phyloP scores from a whole-genome alignment of 92 coral and sea anemone species.

The Umimayanthus chanpuru region DNA sequence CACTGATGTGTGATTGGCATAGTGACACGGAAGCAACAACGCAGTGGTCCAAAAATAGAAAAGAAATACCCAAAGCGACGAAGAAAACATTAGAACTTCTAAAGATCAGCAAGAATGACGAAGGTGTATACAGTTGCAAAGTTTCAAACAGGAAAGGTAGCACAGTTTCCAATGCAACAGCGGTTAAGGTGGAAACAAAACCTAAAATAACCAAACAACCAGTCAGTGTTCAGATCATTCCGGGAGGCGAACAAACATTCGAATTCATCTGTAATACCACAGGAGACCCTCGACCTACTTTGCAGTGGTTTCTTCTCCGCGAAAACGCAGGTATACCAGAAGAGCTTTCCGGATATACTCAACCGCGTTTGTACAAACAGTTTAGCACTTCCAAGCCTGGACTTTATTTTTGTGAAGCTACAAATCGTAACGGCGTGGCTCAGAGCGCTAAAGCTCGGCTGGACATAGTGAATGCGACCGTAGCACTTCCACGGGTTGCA shows the following conservation, averaged over 20 bases:
- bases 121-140: constrained; percentile 56
- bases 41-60: constrained; percentile 52
- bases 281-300: constrained; percentile 52
- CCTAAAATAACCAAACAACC: constrained; percentile 55
- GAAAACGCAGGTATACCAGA: constrained; percentile 15
- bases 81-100: constrained; percentile 23
- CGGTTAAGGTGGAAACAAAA: constrained; percentile 48
- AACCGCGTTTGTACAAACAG: constrained; percentile 4
- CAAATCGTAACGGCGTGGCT: constrained; percentile 36
- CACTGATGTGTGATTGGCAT: constrained; percentile 28
- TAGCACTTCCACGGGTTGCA: constrained; percentile 47
- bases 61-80: constrained; percentile 17
- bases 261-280: constrained; percentile 46
- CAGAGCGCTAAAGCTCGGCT: constrained; percentile 56
- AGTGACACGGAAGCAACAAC: constrained; percentile 35
- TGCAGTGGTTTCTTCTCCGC: constrained; percentile 61
- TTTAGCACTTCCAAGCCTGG: constrained; percentile 35
- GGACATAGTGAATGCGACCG: constrained; percentile 27
- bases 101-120: constrained; percentile 45
- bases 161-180: constrained; percentile 45
- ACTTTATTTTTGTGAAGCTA: constrained; percentile 51
- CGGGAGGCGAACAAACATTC: constrained; percentile 33
- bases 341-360: constrained; percentile 26
- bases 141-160: constrained; percentile 54
- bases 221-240: background rate